Conservation (phyloP, 1,140 invertebrate species). For the Muscidifurax raptorellus region DNA sequence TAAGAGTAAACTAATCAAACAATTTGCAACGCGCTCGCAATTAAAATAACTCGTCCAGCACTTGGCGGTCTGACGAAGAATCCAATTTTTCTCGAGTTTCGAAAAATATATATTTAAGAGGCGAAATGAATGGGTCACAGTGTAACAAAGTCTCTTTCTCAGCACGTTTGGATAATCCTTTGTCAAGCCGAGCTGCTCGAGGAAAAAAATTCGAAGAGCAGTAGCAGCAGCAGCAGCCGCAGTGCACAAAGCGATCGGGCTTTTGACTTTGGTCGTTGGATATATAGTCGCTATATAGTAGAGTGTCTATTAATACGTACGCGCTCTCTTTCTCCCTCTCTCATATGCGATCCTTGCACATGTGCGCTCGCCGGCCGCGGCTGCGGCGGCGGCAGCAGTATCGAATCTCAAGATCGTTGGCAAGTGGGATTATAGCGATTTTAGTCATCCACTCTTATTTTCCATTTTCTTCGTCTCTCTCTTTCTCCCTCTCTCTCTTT, state of each 20-base stretch:
- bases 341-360: slow-evolving; percentile 20
- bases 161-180: not conserved
- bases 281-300: slow-evolving; percentile 24
- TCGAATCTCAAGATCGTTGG: slow-evolving; percentile 63
- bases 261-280: slow-evolving; percentile 30
- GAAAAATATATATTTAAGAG: not conserved
- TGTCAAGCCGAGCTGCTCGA: not conserved
- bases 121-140: not conserved
- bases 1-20: not conserved
- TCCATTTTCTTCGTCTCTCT: slow-evolving; percentile 52
- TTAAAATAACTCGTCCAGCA: too few relatives aligned
- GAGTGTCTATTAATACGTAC: slow-evolving; percentile 40
- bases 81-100: not conserved
- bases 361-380: slow-evolving; percentile 2
- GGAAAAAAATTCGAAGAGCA: slow-evolving; percentile 3
- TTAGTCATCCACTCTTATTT: slow-evolving; percentile 50
- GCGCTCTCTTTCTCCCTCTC: not conserved
- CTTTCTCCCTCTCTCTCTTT: too few relatives aligned
- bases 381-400: slow-evolving; percentile 52
- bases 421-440: slow-evolving; percentile 59
- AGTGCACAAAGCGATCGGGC: slow-evolving; percentile 36
- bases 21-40: not conserved
- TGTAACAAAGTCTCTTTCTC: slow-evolving; percentile 13
- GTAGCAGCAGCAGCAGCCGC: not conserved
- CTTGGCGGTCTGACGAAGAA: too few relatives aligned